phyloP scores from a whole-genome alignment of 2,797 vertebrate species.

The Gouania willdenowi region DNA sequence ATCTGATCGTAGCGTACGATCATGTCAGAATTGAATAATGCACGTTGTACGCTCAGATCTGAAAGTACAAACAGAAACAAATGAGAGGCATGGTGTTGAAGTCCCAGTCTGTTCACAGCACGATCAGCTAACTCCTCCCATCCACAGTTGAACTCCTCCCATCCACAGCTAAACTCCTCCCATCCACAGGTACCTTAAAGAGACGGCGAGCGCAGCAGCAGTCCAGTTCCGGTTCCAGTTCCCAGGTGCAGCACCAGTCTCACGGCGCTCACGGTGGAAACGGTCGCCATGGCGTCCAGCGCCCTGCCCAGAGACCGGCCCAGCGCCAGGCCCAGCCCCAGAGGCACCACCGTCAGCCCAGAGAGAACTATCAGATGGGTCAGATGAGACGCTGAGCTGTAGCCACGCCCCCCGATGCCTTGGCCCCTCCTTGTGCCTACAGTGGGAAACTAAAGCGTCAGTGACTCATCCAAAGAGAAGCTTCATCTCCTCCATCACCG shows the following conservation, averaged over 20 bases:
- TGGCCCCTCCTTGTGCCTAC: conserved; percentile 99
- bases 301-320: conserved; percentile 63
- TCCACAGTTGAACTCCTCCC: no score
- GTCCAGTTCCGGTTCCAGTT: conserved; percentile 80
- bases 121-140: no score
- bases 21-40: no score
- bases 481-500: conserved; percentile 74
- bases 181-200: conserved; percentile 89
- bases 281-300: conserved; percentile 54
- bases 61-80: no score
- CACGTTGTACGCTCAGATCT: no score
- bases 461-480: conserved; percentile 96
- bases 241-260: conserved; percentile 78
- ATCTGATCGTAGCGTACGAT: no score
- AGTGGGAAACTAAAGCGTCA: conserved; percentile 92
- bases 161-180: no score
- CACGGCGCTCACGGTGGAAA: conserved; percentile 45
- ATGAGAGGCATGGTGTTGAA: no score
- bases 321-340: conserved; percentile 77
- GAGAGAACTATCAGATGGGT: conserved; percentile 97
- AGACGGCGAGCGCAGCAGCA: conserved; percentile 91
- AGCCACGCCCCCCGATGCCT: conserved; percentile 86
- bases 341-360: conserved; percentile 87
- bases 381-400: conserved; percentile 93
- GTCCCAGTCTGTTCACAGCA: no score